phyloP scores from a whole-genome alignment of 2,888 invertebrate genomes.

The Diarsia brunnea region DNA sequence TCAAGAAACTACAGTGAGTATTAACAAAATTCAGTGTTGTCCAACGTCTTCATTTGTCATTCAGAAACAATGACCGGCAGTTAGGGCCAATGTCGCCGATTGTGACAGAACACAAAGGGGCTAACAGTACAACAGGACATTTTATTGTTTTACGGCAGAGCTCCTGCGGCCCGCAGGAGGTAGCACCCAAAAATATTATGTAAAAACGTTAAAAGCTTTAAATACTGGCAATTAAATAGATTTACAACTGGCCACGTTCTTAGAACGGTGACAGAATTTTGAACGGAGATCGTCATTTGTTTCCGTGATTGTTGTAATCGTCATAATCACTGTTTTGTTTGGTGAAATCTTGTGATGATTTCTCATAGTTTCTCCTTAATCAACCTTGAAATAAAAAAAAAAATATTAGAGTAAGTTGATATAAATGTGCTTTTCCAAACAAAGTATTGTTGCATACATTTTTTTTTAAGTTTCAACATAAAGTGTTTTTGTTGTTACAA shows the following conservation, averaged over 20 bases:
- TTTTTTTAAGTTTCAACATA: neutral
- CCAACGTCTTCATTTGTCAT: constrained; percentile 85
- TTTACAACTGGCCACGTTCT: constrained; percentile 86
- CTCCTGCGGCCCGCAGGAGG: constrained; percentile 89
- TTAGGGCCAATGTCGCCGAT: constrained; percentile 82
- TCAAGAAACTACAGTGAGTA: constrained; percentile 11
- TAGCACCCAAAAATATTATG: constrained; percentile 83
- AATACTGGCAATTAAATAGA: constrained; percentile 87
- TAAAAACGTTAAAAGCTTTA: constrained; percentile 77
- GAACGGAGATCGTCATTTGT: constrained; percentile 66
- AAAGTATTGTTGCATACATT: no score
- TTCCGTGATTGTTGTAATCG: constrained; percentile 73
- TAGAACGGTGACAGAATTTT: constrained; percentile 77
- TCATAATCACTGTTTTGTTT: constrained; percentile 75
- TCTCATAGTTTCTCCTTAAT: constrained; percentile 18
- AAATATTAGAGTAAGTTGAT: neutral
- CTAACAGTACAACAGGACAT: constrained; percentile 84
- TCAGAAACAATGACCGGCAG: constrained; percentile 81
- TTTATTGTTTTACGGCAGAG: constrained; percentile 88
- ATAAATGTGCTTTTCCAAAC: neutral
- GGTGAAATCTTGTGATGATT: constrained; percentile 55
- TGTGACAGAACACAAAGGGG: constrained; percentile 78
- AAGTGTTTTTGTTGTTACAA: neutral
- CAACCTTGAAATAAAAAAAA: neutral
- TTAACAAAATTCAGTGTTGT: constrained; percentile 72